Evolutionary conservation across 2,888 invertebrate genomes (phyloP).

Genomic region (Branchellion lobata): DNA sequence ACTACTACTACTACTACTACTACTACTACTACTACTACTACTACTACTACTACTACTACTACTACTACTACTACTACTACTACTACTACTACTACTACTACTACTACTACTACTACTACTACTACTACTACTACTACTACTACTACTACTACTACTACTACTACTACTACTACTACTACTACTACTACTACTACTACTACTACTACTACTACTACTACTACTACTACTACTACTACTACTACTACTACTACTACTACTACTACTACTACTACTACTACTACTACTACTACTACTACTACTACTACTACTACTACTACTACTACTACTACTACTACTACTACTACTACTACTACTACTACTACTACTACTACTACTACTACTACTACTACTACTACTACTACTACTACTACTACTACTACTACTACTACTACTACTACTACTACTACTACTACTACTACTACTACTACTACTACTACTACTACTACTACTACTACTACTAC

Average conservation of each 20-base stretch:
- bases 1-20: constrained; percentile 40
- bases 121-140: constrained; percentile 41
- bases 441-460: constrained; percentile 40
- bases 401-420: constrained; percentile 40
- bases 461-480: constrained; percentile 41
- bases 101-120: constrained; percentile 37
- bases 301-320: constrained; percentile 40
- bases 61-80: constrained; percentile 23
- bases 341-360: constrained; percentile 41
- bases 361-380: constrained; percentile 41
- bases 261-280: constrained; percentile 40
- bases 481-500: constrained; percentile 41
- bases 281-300: constrained; percentile 40
- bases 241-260: constrained; percentile 41
- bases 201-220: constrained; percentile 40
- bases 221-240: constrained; percentile 41
- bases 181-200: constrained; percentile 40
- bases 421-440: constrained; percentile 40
- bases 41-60: constrained; percentile 36
- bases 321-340: constrained; percentile 40
- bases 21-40: constrained; percentile 39
- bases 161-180: constrained; percentile 40
- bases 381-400: constrained; percentile 40
- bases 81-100: constrained; percentile 29
- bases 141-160: constrained; percentile 40